phyloP scores from a whole-genome alignment of 30 jellyfish, hydroid and myxozoan species.

The Calvadosia cruxmelitensis region DNA sequence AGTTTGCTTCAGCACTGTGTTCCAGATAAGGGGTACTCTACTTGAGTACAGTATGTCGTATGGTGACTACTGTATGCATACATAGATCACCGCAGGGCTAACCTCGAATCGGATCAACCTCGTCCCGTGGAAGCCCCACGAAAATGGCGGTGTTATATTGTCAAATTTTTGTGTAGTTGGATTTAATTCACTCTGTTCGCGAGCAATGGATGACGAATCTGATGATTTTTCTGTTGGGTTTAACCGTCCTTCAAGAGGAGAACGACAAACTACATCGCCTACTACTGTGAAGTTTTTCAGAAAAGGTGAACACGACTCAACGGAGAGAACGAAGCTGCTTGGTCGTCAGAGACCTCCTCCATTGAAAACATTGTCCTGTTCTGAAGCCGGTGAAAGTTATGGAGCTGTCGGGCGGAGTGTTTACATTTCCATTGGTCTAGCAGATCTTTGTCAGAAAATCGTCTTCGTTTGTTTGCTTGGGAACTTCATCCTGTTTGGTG shows the following conservation, averaged over 20 bases:
- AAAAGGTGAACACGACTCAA: not conserved
- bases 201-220: not conserved
- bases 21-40: no score
- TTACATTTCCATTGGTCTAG: constrained; percentile 33
- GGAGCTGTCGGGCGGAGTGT: constrained; percentile 3
- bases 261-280: not conserved
- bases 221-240: not conserved
- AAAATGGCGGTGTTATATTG: no score
- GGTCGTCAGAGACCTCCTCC: no score
- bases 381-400: not conserved
- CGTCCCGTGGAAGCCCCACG: no score
- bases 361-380: not conserved
- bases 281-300: not conserved
- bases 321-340: not conserved
- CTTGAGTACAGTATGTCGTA: no score
- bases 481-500: constrained; percentile 38
- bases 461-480: constrained; percentile 49
- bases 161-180: no score
- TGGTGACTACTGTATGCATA: no score
- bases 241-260: not conserved
- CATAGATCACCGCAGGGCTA: no score
- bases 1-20: no score
- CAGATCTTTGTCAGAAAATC: constrained; percentile 56
- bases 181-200: no score
- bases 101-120: no score